Base-by-base conservation (phyloP, 2,888 invertebrate species). In the Aphidoletes aphidimyza region DNA sequence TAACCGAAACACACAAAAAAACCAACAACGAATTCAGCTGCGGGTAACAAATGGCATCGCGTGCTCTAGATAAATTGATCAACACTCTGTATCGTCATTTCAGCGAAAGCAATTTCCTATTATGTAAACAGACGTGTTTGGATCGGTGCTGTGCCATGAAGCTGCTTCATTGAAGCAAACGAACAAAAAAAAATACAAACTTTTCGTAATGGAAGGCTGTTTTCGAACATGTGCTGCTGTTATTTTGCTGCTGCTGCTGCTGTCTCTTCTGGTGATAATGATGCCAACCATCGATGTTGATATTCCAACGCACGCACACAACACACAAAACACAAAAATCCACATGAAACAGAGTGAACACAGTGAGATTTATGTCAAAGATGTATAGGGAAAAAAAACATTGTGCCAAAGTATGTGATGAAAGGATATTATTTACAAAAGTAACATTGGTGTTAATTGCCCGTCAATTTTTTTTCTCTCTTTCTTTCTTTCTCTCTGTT, bases 361-460 rank as follows among this genome's bases (percentile, higher is more conserved):
- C 81, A 81, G 19, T 37, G 81, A 37, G 37, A 37, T 81, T 81
- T 81, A 81, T 81, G 81, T 81, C 81, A 81, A 81, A 81, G 81
- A 37, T 81, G 81, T 36, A 37, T n/a, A n/a, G n/a, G n/a, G n/a
- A n/a, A n/a, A n/a, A 81, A 81, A 81, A 81, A 81, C 81, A 37
- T 37, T 81, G 81, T 81, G 81, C 81, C 81, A 81, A 81, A 81
- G 81, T 81, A 81, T 81, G 81, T 81, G 81, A 81, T 81, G 81
- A 81, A 81, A 81, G 81, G 81, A 81, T 81, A 81, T 81, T 81
- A 81, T 37, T 81, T 81, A 81, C 81, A 81, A 81, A 81, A 36
- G 81, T 37, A 81, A 81, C 81, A 81, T 81, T 81, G 81, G 81
- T 37, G 81, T 81, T 81, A 81, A 81, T 81, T 81, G 81, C 81